Base-by-base conservation (phyloP, 1,140 invertebrate genomes). In the Cotesia glomerata region DNA sequence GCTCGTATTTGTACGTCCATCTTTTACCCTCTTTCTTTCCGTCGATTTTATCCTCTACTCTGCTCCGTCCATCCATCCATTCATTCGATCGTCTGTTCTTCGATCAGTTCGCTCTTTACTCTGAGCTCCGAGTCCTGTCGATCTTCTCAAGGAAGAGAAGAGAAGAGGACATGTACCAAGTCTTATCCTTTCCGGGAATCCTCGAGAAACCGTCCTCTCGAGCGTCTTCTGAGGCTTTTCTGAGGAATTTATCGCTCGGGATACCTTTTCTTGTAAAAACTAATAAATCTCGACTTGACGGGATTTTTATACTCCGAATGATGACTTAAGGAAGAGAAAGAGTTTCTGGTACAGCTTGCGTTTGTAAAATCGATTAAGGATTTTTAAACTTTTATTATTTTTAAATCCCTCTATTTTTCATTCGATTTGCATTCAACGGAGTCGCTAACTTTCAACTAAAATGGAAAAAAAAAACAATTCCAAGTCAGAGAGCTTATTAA, bases 151-250 rank as follows among this genome's bases (percentile, higher is more conserved):
- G 36, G 56, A 58, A 62, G 39, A 52, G 49, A 58, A 62, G 39
- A 52, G 49, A 64, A 35, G 58, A 61, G 18, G 14, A 13, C 49
- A n/a, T 67, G 49, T 54, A 67, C 65, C 26, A 18, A 67, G 49
- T 39, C 65, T 67, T 67, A 67, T 67, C 65, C 65, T 67, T 67
- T 67, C 65, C 65, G 18, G 65, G 65, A 67, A 67, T 67, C 65
- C 65, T 64, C 34, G 62, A 64, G 62, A 64, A 35, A 49, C 62
- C 9, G 18, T 58, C 56, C 5, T 39, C 32, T 64, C 62, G 8
- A 5, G 7, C 36, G 45, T 26, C 65, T 39, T 26, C 11, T 34
- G 65, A 67, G 52, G 45, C 45, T 39, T 67, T 36, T 9, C 65
- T 67, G 9, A 67, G 14, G 51, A 67, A 67, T 67, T 67, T 67